These are phyloP conservation scores for Dioctria linearis DNA, from an alignment of 2,888 invertebrate genomes.

Conservation along the genomic window DNA sequence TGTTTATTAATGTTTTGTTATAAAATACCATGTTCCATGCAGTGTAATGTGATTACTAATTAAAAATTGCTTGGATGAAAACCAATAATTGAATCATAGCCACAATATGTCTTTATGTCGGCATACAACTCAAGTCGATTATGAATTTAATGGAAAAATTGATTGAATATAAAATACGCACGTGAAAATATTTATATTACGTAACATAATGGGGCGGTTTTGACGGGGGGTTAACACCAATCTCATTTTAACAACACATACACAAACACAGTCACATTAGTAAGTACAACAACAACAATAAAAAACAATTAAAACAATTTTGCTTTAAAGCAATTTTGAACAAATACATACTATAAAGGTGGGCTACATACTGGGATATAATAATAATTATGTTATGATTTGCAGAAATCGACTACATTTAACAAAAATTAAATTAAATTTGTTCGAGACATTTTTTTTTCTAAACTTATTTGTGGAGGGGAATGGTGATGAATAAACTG, in stretches of 20 bases:
- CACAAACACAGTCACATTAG: neutral
- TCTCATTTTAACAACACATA: neutral
- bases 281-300: neutral
- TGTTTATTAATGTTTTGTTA: too few species aligned
- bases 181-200: too few species aligned
- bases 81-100: neutral
- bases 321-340: too few species aligned
- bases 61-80: too few species aligned
- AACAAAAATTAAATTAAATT: neutral
- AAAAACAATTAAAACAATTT: neutral
- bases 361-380: conserved; percentile 58
- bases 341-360: conserved; percentile 27
- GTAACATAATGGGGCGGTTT: neutral
- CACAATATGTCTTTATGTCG: neutral
- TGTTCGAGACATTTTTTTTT: too few species aligned
- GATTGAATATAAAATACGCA: neutral
- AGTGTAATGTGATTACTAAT: too few species aligned
- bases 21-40: too few species aligned
- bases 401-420: neutral
- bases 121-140: too few species aligned
- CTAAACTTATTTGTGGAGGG: neutral
- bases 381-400: conserved; percentile 48
- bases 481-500: neutral
- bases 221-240: neutral
- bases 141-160: too few species aligned